Evolutionary conservation across 2,797 vertebrate species (phyloP).

Genomic region (Syngnathus acus): DNA sequence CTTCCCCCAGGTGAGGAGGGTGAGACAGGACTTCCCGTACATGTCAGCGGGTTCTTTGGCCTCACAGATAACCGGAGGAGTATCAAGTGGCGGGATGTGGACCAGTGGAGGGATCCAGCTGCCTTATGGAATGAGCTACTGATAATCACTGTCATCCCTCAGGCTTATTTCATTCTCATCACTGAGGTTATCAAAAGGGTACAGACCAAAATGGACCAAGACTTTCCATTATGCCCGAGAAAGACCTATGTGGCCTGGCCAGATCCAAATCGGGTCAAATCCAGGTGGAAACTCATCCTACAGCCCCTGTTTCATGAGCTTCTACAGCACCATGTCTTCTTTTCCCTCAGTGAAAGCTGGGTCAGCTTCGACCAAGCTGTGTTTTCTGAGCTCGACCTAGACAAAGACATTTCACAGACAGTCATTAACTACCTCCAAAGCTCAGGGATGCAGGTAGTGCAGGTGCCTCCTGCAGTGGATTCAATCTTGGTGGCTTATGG

Average conservation of each 20-base stretch:
- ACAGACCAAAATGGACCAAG: slow-evolving; percentile 78
- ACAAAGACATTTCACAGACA: slow-evolving; percentile 70
- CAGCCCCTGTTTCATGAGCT: slow-evolving; percentile 84
- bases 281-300: slow-evolving; percentile 85
- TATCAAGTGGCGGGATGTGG: slow-evolving; percentile 96
- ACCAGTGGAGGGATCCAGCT: slow-evolving; percentile 95
- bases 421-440: slow-evolving; percentile 91
- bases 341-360: slow-evolving; percentile 80
- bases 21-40: slow-evolving; percentile 90
- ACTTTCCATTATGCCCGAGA: slow-evolving; percentile 75
- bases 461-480: slow-evolving; percentile 77
- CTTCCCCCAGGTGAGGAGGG: slow-evolving; percentile 93
- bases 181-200: slow-evolving; percentile 80
- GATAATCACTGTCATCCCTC: slow-evolving; percentile 82
- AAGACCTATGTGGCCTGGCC: slow-evolving; percentile 88
- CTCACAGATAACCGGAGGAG: slow-evolving; percentile 96
- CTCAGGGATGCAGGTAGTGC: slow-evolving; percentile 86
- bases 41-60: slow-evolving; percentile 96
- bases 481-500: slow-evolving; percentile 66
- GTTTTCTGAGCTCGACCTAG: slow-evolving; percentile 84
- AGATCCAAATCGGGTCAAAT: slow-evolving; percentile 72
- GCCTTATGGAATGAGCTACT: slow-evolving; percentile 96
- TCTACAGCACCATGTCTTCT: slow-evolving; percentile 80
- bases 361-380: slow-evolving; percentile 78
- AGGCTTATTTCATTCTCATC: slow-evolving; percentile 85